Evolutionary conservation across 2,113 vertebrate species (phyloP).

Genomic region (Hypocryptadius cinnamomeus): DNA sequence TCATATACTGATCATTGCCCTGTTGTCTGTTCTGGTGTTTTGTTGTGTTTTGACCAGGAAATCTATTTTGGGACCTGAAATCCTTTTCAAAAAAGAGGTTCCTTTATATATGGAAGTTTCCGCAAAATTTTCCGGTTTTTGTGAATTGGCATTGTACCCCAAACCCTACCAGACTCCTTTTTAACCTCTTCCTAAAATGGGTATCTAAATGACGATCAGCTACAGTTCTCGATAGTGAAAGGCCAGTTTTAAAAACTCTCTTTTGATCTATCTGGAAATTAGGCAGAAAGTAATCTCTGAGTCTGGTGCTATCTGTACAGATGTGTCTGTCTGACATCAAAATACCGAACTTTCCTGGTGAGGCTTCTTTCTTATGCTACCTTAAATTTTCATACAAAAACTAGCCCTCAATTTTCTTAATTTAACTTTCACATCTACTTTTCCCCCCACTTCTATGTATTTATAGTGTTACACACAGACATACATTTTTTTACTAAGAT

Average conservation of each 20-base stretch:
- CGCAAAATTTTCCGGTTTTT: rapidly evolving
- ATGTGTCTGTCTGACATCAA: neutral
- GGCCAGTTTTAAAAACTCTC: neutral
- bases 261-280: neutral
- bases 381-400: neutral
- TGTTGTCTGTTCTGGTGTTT: neutral
- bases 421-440: neutral
- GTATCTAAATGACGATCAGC: neutral
- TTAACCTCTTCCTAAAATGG: neutral
- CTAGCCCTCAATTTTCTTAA: neutral
- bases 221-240: neutral
- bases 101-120: neutral
- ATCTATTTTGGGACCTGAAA: neutral
- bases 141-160: neutral
- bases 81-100: neutral
- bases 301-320: neutral
- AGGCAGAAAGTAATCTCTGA: neutral
- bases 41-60: neutral
- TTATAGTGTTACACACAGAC: neutral
- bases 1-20: neutral
- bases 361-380: neutral
- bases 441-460: rapidly evolving
- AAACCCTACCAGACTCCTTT: neutral
- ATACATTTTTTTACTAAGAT: neutral
- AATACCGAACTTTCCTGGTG: neutral